These are phyloP conservation scores for Syngnathus rostellatus DNA, from an alignment of 2,797 vertebrate species.

Conservation along the genomic window DNA sequence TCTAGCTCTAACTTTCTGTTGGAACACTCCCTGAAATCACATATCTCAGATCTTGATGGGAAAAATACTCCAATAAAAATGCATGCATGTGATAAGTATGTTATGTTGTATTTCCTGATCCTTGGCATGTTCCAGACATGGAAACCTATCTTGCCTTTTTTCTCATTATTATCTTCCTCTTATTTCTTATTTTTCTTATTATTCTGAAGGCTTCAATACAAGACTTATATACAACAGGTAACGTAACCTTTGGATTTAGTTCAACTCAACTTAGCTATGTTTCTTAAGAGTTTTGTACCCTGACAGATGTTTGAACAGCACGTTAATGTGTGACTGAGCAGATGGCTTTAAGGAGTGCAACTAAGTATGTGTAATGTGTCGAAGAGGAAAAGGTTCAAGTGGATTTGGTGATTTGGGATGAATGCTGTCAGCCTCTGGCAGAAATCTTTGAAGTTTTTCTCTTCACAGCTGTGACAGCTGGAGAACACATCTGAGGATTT, in stretches of 20 bases:
- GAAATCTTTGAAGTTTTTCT: background rate
- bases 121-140: too few relatives aligned
- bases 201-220: background rate
- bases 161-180: too few relatives aligned
- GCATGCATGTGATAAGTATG: too few relatives aligned
- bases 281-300: background rate
- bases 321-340: background rate
- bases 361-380: background rate
- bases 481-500: background rate
- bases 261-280: background rate
- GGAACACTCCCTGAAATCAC: too few relatives aligned
- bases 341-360: background rate
- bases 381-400: background rate
- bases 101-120: too few relatives aligned
- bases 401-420: background rate
- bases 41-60: too few relatives aligned
- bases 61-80: too few relatives aligned
- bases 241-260: background rate
- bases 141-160: too few relatives aligned
- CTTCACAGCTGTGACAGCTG: background rate
- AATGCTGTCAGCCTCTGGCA: background rate
- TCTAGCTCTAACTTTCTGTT: too few relatives aligned
- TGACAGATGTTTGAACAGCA: background rate
- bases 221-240: background rate
- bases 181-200: too few relatives aligned